Evolutionary conservation across 2,113 vertebrate genomes (phyloP).

Genomic region (Zeus faber): DNA sequence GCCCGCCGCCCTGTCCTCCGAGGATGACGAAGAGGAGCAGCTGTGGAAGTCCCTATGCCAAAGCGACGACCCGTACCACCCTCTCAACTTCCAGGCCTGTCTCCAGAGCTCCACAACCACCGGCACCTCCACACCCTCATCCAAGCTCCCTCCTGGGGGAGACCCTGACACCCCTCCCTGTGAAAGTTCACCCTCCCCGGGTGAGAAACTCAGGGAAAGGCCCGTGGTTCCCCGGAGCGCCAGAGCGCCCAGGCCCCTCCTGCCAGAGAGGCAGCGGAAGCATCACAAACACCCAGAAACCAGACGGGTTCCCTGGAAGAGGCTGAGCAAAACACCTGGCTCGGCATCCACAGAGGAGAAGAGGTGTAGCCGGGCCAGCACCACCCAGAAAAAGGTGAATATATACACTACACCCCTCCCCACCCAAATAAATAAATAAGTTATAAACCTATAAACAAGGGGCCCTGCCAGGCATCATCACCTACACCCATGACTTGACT

Average conservation of each 20-base stretch:
- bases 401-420: slow-evolving; percentile 10
- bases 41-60: slow-evolving; percentile 66
- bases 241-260: slow-evolving; percentile 24
- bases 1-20: slow-evolving; percentile 14
- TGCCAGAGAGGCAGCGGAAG: slow-evolving; percentile 37
- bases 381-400: slow-evolving; percentile 64
- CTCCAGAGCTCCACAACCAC: slow-evolving; percentile 37
- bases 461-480: too few species aligned
- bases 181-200: not conserved
- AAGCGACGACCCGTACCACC: slow-evolving; percentile 72
- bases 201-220: slow-evolving; percentile 3
- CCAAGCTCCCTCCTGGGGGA: not conserved
- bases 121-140: not conserved
- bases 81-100: slow-evolving; percentile 70
- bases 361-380: slow-evolving; percentile 5
- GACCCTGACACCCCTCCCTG: not conserved
- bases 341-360: not conserved
- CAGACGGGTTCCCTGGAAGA: slow-evolving; percentile 62
- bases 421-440: too few species aligned
- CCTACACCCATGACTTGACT: too few species aligned
- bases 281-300: slow-evolving; percentile 37
- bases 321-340: slow-evolving; percentile 3
- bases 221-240: slow-evolving; percentile 3
- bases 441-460: too few species aligned
- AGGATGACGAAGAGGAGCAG: slow-evolving; percentile 66